Base-by-base conservation (phyloP, 2,888 invertebrate genomes). In the Campoplex capitator region DNA sequence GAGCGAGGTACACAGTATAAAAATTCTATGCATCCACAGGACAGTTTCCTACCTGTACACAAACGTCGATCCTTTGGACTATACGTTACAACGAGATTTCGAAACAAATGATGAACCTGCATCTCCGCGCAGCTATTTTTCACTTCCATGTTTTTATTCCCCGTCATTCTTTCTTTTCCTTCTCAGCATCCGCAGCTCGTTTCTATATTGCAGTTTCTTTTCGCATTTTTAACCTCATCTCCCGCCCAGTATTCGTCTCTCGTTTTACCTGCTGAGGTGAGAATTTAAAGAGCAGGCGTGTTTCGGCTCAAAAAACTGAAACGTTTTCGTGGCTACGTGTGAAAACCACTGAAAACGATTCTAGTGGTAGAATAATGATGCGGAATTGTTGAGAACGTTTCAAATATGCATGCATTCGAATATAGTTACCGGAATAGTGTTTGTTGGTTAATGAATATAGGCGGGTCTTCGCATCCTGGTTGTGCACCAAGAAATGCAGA, bases 31-130 rank as follows among this genome's bases (percentile, higher is more conserved):
- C 77, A 84, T 86, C 81, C 76, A 76, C 62, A 75, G 71, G 82
- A 76, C 76, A 85, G 80, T 87, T 87, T 73, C 85, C 87, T 89
- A 90, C 89, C 89, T 89, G 89, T 88, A 70, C 56, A 78, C 67
- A 76, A 84, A 85, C 71, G 76, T 68, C 54, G 45, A 62, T 62
- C 56, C 76, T 82, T 28, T 71, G 83, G 58, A 81, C 81, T 56
- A 32, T 56, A 32, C 79, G 81, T 76, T 70, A 58, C 80, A 80
- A 56, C 56, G 81, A 74, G 84, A 80, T 71, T 75, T 84, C 70
- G 73, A 78, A 84, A 86, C 82, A 84, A 87, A 56, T 71, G 86
- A 79, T 84, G 86, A 88, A 89, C 89, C 89, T 88, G 89, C 87
- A 87, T 74, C 76, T 74, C 79, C 75, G 88, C 28, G 16, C 9